Conservation (phyloP, 2,888 invertebrate genomes). For the Protodeltote pygarga region DNA sequence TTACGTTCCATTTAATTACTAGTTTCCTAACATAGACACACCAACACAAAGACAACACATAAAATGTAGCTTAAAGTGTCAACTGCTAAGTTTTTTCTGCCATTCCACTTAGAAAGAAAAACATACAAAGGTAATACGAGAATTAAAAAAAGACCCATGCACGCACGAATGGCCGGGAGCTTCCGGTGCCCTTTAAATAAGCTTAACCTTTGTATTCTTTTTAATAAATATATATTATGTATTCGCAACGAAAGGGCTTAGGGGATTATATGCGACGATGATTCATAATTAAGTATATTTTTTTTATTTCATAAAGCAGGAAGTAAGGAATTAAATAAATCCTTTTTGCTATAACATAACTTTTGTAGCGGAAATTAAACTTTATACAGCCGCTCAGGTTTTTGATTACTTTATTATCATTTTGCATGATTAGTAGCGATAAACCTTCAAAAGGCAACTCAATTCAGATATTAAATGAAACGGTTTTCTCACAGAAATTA, state of each 20-base stretch:
- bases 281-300: conserved; percentile 38
- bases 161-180: conserved; percentile 42
- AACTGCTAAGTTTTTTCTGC: conserved; percentile 16
- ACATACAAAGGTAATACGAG: conserved; percentile 16
- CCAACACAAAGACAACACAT: conserved; percentile 9
- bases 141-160: conserved; percentile 30
- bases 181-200: conserved; percentile 60
- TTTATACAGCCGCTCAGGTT: no score
- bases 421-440: no score
- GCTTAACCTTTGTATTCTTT: conserved; percentile 54
- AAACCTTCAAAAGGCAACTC: background rate
- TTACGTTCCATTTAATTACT: conserved; percentile 17
- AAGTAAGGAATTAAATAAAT: conserved; percentile 19
- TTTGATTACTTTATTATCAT: no score
- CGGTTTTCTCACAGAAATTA: background rate
- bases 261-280: conserved; percentile 42
- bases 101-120: conserved; percentile 13
- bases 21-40: conserved; percentile 11
- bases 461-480: background rate
- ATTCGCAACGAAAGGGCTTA: conserved; percentile 41
- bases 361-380: no score
- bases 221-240: conserved; percentile 39
- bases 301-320: conserved; percentile 17
- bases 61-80: conserved; percentile 1
- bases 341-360: background rate